These are phyloP conservation scores for Pristionchus maxplancki DNA, from an alignment of 2,888 invertebrate genomes.

Conservation along the genomic window DNA sequence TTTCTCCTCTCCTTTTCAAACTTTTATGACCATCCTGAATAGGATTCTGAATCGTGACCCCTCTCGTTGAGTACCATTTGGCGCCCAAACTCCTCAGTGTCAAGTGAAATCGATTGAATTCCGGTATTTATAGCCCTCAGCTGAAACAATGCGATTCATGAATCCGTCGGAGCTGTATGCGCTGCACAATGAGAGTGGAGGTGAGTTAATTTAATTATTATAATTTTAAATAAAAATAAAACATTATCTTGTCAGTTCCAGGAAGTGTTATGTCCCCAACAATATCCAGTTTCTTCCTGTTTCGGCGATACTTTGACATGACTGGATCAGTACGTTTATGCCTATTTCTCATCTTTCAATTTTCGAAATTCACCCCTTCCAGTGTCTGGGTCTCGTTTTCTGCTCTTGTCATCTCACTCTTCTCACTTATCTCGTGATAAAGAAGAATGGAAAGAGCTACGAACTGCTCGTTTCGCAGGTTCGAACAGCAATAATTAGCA, in stretches of 20 bases:
- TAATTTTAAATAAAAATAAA: not conserved
- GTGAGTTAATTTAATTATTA: not conserved
- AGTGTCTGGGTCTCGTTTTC: constrained; percentile 56
- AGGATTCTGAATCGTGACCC: constrained; percentile 45
- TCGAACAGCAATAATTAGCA: not conserved
- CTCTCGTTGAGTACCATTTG: constrained; percentile 6
- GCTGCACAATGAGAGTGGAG: not conserved
- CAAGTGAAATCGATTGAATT: not conserved
- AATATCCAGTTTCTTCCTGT: not conserved
- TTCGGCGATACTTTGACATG: constrained; percentile 36
- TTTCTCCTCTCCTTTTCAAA: not conserved
- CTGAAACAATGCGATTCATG: not conserved
- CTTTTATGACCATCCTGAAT: constrained; percentile 13
- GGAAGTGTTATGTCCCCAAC: not conserved
- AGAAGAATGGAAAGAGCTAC: constrained; percentile 57
- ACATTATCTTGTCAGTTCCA: too few relatives aligned
- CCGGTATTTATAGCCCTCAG: not conserved
- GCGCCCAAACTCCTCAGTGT: not conserved
- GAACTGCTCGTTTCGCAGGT: constrained; percentile 58
- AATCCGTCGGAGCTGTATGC: not conserved
- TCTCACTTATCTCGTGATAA: constrained; percentile 57
- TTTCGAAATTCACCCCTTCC: not conserved
- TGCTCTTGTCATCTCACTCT: constrained; percentile 56
- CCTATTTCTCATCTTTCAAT: not conserved
- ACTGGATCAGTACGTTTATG: not conserved